Conservation (phyloP, 2,888 invertebrate species). For the Spilosoma lubricipeda region DNA sequence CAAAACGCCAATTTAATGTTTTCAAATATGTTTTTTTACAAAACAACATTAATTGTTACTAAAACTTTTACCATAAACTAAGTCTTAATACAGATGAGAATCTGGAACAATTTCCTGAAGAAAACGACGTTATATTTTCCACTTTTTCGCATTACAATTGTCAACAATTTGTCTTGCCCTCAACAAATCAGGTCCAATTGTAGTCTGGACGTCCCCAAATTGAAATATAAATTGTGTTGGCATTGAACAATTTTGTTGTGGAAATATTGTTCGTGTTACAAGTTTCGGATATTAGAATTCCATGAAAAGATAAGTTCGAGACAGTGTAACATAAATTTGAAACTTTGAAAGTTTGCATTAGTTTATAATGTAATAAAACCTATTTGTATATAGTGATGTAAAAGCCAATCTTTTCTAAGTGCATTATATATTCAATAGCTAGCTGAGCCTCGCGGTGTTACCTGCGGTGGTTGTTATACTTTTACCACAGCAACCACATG, state of each 20-base stretch:
- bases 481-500: no score
- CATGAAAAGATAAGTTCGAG: neutral
- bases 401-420: no score
- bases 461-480: no score
- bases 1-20: no score
- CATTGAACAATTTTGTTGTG: slow-evolving; percentile 28
- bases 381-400: no score
- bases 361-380: neutral
- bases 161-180: slow-evolving; percentile 28
- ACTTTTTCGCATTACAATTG: slow-evolving; percentile 18
- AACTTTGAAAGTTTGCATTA: neutral
- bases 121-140: slow-evolving; percentile 7
- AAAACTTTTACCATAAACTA: neutral
- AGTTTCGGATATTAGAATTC: neutral
- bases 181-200: slow-evolving; percentile 40
- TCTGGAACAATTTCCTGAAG: neutral
- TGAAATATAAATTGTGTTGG: slow-evolving; percentile 42
- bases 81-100: neutral
- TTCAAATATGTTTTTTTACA: no score
- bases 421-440: no score
- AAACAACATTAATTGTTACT: neutral
- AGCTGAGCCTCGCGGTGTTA: no score
- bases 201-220: slow-evolving; percentile 31
- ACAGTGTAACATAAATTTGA: neutral
- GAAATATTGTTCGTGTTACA: slow-evolving; percentile 16